Evolutionary conservation across 2,113 vertebrate species (phyloP), one percentile per base, ranked within the genome.

Genomic region (Crypturellus undulatus): DNA sequence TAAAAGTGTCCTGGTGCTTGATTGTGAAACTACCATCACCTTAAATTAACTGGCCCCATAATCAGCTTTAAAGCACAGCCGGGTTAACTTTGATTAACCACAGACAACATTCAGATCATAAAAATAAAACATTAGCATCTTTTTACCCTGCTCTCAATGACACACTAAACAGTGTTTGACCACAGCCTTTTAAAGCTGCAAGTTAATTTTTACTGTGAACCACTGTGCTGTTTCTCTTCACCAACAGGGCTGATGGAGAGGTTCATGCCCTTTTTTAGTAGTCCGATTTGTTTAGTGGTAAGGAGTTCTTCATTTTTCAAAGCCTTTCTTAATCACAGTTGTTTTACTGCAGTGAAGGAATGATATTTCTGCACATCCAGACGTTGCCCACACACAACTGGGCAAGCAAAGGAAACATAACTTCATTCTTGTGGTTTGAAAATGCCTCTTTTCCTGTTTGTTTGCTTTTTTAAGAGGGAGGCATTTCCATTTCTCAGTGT

Each of bases 391-490:
- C 77, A 89, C 49, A 72, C 92, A 94, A 79, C 84, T 92, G 72
- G 81, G 85, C 36, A 40, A 84, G 77, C 63, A 93, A 77, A 87
- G 79, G 92, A 84, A 92, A 75, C 77, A 94, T 24, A 90, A 63
- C 78, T 95, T 93, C 78, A 79, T 92, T 95, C 73, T 94, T 72
- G 78, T 87, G 90, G 90, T 89, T 93, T 94, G 89, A 91, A 95
- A 93, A 84, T 62, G 28, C 60, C 89, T 90, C 73, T 63, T 78
- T 84, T 47, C 51, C 64, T 89, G 86, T 67, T 86, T 72, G 3
- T 71, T 87, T 70, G 32, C 26, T 56, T 54, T 91, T 95, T 81
- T 79, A 49, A 59, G 69, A 36, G 20, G 77, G 60, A 49, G 24
- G 54, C 0, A 0, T 79, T 92, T 58, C 70, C 65, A 26, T 28